A percentile compares a stretch with the other conserved stretches of the same genome.
Evolutionary conservation across 2,113 vertebrate genomes (phyloP).

Genomic region (Hucho hucho): DNA sequence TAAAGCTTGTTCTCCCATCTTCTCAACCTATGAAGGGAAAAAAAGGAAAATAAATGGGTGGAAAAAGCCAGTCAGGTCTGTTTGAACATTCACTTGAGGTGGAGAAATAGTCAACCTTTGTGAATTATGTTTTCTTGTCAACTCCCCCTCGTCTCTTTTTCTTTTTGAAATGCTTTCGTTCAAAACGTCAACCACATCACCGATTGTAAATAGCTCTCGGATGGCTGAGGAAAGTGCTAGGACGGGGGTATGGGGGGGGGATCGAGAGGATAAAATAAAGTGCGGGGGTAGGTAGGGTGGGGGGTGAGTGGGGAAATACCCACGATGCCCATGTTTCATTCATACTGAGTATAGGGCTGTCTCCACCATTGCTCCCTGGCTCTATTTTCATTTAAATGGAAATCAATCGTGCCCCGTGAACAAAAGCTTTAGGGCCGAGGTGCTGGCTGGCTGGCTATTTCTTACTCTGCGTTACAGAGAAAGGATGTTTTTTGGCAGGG

Average conservation of each 20-base stretch:
- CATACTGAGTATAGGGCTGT: neutral
- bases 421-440: slow-evolving; percentile 33
- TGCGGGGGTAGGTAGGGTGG: slow-evolving; percentile 9
- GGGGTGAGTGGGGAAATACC: slow-evolving; percentile 44
- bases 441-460: slow-evolving; percentile 22
- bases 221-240: slow-evolving; percentile 38
- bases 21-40: slow-evolving; percentile 16
- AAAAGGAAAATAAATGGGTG: slow-evolving; percentile 26
- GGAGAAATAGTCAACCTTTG: slow-evolving; percentile 45
- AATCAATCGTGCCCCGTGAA: slow-evolving; percentile 40
- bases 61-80: slow-evolving; percentile 17
- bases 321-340: slow-evolving; percentile 45
- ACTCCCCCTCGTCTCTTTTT: slow-evolving; percentile 18
- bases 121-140: slow-evolving; percentile 45
- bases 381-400: slow-evolving; percentile 55
- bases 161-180: slow-evolving; percentile 49
- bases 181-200: slow-evolving; percentile 14
- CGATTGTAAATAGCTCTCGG: slow-evolving; percentile 59
- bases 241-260: slow-evolving; percentile 11
- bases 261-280: slow-evolving; percentile 42
- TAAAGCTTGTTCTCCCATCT: slow-evolving; percentile 33
- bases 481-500: slow-evolving; percentile 10
- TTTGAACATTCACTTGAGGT: slow-evolving; percentile 32
- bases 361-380: slow-evolving; percentile 18
- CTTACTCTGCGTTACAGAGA: neutral